Evolutionary conservation across 1,140 invertebrate species (phyloP), one percentile per base, ranked within the genome.

Genomic region (Steinernema khuongi): DNA sequence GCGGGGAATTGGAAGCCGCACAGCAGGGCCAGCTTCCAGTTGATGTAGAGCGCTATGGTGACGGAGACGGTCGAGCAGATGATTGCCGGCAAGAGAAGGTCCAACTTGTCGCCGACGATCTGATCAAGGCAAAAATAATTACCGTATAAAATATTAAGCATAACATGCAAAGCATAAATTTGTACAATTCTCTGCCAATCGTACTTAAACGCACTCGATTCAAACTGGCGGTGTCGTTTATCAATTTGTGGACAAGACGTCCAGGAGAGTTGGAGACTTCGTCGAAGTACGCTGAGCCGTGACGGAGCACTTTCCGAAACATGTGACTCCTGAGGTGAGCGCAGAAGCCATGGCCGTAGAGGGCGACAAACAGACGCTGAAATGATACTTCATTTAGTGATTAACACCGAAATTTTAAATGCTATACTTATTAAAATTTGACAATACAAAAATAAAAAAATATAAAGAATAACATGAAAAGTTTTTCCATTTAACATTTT

Each of bases 1-100:
- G 83, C 82, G 22, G 82, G 82, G 36, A 83, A 83, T 70, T 83
- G 82, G 68, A 83, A 83, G 0, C 75, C 75, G 67, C 82, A 83
- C 1, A 83, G 67, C 18, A 85, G 44, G 0, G 82, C 83, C 69
- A 83, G 71, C 41, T 83, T 84, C 83, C 83, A 85, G 67, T 85
- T 83, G 66, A 85, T 79, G 44, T 71, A 72, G 22, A 85, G 36
- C 11, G 82, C 81, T 31, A 85, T 60, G 28, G 74, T 66, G 14
- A 85, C 72, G 17, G 83, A 83, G 36, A 85, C 74, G 26, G 75
- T 31, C 0, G 82, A 81, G 50, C 82, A 83, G 30, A 83, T 75
- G 14, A 83, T 29, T 14, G 81, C 82, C 1, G 82, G 82, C 32
- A 83, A 72, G 0, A 83, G 43, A 18, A 83, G 44, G 60, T 83